These are phyloP conservation scores for Garra rufa DNA, from an alignment of 2,113 vertebrate genomes.

Conservation along the genomic window DNA sequence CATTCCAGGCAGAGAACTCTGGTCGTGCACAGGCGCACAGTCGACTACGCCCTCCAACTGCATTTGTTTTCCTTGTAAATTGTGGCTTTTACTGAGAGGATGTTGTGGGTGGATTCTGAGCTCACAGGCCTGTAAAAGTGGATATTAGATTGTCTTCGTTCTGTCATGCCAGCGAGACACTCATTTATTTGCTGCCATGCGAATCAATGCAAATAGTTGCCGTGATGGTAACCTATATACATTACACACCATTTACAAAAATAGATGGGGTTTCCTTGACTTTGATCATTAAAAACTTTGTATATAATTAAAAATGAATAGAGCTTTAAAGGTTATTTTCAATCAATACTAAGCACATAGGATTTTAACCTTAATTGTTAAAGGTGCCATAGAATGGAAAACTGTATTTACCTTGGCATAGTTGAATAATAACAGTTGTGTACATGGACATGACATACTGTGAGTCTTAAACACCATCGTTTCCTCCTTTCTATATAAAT, in stretches of 20 bases:
- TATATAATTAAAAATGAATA: too few species aligned
- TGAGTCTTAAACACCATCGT: too few species aligned
- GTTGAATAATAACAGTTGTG: too few species aligned
- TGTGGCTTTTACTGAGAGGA: conserved; percentile 64
- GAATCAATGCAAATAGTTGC: background rate
- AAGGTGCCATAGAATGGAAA: too few species aligned
- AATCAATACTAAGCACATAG: background rate
- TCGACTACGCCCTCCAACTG: conserved; percentile 75
- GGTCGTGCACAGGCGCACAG: conserved; percentile 63
- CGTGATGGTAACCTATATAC: background rate
- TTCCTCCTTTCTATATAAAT: too few species aligned
- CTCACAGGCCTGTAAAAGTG: conserved; percentile 51
- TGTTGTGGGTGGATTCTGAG: conserved; percentile 64
- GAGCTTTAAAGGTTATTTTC: too few species aligned
- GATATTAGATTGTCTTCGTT: conserved; percentile 41
- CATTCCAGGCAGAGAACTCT: conserved; percentile 67
- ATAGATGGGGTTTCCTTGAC: background rate
- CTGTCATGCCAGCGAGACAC: conserved; percentile 32
- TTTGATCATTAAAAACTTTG: too few species aligned
- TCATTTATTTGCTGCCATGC: background rate
- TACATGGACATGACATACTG: too few species aligned
- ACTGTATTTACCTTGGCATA: too few species aligned
- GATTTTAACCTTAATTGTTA: background rate
- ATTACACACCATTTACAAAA: background rate
- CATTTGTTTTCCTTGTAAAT: conserved; percentile 74